phyloP scores from a whole-genome alignment of 1,140 invertebrate genomes.

The Drosophila mojavensis region DNA sequence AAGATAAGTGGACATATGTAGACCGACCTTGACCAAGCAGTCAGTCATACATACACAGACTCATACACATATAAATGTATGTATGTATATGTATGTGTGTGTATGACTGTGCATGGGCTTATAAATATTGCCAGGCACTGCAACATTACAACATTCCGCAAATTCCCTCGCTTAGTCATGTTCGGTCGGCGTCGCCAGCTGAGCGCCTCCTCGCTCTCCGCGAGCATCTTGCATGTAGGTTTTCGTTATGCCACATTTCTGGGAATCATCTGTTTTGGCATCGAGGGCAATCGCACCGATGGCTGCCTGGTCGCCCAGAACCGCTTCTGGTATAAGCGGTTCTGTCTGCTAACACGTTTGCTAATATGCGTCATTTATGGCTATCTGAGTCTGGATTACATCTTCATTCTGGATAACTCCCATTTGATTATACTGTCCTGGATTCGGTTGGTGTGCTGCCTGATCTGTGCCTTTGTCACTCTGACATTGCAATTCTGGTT shows the following conservation, averaged over 20 bases:
- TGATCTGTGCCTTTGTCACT: conserved; percentile 35
- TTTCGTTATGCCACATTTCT: conserved; percentile 26
- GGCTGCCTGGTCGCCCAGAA: conserved; percentile 33
- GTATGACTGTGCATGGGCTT: conserved; percentile 1
- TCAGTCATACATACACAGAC: not conserved
- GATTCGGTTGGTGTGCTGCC: conserved; percentile 28
- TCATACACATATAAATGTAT: not conserved
- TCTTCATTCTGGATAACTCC: conserved; percentile 6
- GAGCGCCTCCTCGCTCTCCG: conserved; percentile 12
- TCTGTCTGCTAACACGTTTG: conserved; percentile 38
- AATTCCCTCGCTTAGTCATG: conserved; percentile 43
- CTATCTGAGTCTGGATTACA: not conserved
- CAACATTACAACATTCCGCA: conserved; percentile 20
- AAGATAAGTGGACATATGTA: conserved; percentile 18
- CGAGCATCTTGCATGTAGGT: conserved; percentile 16
- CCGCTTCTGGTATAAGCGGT: conserved; percentile 51
- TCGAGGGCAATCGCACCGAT: conserved; percentile 19
- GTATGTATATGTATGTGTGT: not conserved
- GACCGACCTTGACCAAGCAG: conserved; percentile 36
- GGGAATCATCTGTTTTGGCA: conserved; percentile 38
- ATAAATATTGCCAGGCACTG: conserved; percentile 34
- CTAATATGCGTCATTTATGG: conserved; percentile 1
- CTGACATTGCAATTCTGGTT: conserved; percentile 49
- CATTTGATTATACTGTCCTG: conserved; percentile 26
- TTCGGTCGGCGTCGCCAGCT: conserved; percentile 21